Base-by-base conservation (phyloP, 2,113 vertebrate species). In the Rhabdomys dilectus region DNA sequence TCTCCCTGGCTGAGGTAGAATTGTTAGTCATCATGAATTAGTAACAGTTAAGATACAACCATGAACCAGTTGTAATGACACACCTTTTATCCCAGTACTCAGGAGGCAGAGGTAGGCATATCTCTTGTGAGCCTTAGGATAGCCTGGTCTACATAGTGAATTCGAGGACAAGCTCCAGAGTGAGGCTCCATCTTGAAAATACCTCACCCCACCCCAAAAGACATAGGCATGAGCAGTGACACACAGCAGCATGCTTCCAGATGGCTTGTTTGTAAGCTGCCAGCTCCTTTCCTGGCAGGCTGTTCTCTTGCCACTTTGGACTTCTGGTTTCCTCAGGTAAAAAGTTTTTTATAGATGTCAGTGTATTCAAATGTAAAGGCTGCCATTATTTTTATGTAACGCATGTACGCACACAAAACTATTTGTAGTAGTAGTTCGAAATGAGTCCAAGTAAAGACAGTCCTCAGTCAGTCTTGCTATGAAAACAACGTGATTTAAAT, bases 11-110 rank as follows among this genome's bases (percentile, higher is more conserved):
- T 58, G 9, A n/a, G 53, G 4, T 62, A 58, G 39, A 31, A 70
- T 81, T 86, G 24, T 1, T 34, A 73, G 13, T 45, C 21, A 1
- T 70, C 29, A 12, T 34, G 81, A 8, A 16, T 45, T 77, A 70
- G 0, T 26, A 16, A n/a, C 87, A 56, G 0, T n/a, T 70, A 87
- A 15, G 4, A 29, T 26, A 8, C 0, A 56, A 64, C 53, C 22
- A 1, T 7, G 76, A 82, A 19, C 39, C 16, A 24, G n/a, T n/a
- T 34, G 17, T n/a, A 39, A n/a, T 82, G 80, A 53, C 15, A 22
- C 24, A 39, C 22, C 56, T 84, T 81, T 84, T 29, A 60, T 42
- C n/a, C 13, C 56, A 39, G 36, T 39, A 64, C 58, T 85, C 2
- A 24, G n/a, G 58, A 85, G 58, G 81, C 39, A 31, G 56, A 84